Percentiles rank a stretch among this genome's conserved stretches.
These are phyloP conservation scores for Pterocles gutturalis DNA, from an alignment of 2,113 vertebrate genomes.

Conservation along the genomic window DNA sequence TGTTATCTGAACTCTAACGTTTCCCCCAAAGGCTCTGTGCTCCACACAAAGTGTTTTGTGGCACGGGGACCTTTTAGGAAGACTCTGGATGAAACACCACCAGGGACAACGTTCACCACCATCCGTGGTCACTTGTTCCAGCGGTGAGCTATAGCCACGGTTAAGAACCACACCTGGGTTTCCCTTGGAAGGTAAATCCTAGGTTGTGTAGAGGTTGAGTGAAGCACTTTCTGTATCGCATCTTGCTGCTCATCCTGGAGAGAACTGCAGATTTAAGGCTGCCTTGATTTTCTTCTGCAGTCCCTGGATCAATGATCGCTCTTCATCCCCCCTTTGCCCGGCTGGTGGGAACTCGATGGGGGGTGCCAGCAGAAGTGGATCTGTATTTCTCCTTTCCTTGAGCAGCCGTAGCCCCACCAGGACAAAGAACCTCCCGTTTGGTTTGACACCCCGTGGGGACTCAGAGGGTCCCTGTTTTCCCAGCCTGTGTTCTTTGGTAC, in stretches of 20 bases:
- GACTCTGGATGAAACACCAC: neutral
- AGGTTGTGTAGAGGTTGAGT: too few relatives aligned
- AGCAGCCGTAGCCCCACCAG: neutral
- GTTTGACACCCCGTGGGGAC: neutral
- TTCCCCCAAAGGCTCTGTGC: neutral
- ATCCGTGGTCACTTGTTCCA: neutral
- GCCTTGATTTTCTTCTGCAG: neutral
- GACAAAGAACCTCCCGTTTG: fast-evolving
- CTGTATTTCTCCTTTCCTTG: neutral
- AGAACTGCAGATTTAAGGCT: neutral
- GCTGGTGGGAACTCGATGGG: fast-evolving
- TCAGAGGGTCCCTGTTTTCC: neutral
- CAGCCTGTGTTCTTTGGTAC: neutral
- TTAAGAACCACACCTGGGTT: neutral
- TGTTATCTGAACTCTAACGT: neutral
- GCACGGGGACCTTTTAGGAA: neutral
- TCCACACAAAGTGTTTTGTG: neutral
- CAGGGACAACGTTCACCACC: neutral
- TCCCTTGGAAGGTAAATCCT: neutral
- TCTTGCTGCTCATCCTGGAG: neutral
- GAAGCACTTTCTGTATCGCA: neutral
- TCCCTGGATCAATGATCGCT: neutral
- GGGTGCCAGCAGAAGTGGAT: neutral
- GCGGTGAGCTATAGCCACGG: neutral
- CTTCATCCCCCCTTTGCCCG: neutral